phyloP scores from a whole-genome alignment of 2,888 invertebrate genomes.

The Sesamia inferens region DNA sequence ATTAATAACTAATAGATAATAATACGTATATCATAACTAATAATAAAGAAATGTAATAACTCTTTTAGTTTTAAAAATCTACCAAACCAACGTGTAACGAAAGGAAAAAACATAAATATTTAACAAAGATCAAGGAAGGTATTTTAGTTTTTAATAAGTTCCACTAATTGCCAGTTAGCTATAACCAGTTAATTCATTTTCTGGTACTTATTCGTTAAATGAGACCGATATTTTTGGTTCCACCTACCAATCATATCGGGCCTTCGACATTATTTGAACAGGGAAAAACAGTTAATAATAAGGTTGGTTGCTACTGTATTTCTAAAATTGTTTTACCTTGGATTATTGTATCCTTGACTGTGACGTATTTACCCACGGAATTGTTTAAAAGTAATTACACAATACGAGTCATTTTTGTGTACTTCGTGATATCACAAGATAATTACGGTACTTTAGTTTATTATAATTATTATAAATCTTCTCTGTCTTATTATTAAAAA shows the following conservation, averaged over 20 bases:
- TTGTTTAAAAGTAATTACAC: neutral
- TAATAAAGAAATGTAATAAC: no score
- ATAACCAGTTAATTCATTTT: conserved; percentile 42
- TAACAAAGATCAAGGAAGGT: no score
- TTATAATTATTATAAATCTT: neutral
- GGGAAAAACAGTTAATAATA: conserved; percentile 4
- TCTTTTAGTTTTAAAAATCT: no score
- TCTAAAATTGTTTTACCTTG: neutral
- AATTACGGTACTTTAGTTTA: neutral
- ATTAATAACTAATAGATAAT: no score
- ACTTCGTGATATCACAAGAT: neutral
- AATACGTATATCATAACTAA: no score
- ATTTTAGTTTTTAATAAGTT: neutral
- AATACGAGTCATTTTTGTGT: neutral
- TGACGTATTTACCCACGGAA: neutral
- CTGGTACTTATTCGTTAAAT: conserved; percentile 37
- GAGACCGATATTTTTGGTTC: conserved; percentile 25
- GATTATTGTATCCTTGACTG: neutral
- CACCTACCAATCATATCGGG: conserved; percentile 30
- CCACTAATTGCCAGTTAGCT: conserved; percentile 14
- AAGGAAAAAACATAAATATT: neutral
- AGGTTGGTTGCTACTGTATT: neutral
- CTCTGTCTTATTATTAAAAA: neutral
- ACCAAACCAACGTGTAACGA: neutral
- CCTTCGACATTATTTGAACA: conserved; percentile 29